These are phyloP conservation scores for Chloromyia formosa DNA, from an alignment of 2,888 invertebrate genomes.

Conservation along the genomic window DNA sequence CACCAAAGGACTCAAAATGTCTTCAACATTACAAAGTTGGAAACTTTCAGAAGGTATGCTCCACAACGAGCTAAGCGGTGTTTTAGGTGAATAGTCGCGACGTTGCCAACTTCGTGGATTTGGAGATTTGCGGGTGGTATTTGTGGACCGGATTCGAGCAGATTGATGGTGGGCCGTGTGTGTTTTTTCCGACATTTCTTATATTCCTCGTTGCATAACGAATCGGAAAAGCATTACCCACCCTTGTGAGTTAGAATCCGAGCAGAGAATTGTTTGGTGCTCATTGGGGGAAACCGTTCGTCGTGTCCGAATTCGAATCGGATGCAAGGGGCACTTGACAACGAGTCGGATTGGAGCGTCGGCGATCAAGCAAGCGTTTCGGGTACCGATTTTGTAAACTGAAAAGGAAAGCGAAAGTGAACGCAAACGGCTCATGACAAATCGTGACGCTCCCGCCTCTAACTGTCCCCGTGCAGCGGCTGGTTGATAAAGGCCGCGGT, in stretches of 20 bases:
- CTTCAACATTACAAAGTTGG: too few relatives aligned
- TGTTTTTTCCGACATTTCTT: too few relatives aligned
- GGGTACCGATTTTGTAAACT: neutral
- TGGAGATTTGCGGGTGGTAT: too few relatives aligned
- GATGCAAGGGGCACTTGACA: neutral
- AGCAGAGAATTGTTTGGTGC: neutral
- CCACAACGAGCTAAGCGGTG: too few relatives aligned
- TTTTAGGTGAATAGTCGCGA: too few relatives aligned
- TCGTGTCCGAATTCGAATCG: neutral
- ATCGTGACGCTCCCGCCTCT: neutral
- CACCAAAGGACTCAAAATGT: too few relatives aligned
- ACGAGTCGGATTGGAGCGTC: neutral
- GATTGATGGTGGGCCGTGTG: too few relatives aligned
- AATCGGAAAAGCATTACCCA: too few relatives aligned
- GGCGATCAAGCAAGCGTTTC: neutral
- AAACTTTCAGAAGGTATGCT: too few relatives aligned
- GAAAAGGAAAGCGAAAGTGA: constrained; percentile 26
- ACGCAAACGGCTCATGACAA: neutral
- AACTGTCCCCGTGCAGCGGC: constrained; percentile 8
- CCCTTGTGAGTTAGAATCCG: neutral
- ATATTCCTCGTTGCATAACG: too few relatives aligned
- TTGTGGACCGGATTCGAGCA: too few relatives aligned
- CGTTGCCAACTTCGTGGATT: too few relatives aligned
- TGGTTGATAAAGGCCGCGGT: neutral
- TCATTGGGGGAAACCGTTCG: neutral